These are phyloP conservation scores for Drosophila lowei DNA, from an alignment of 1,140 invertebrate species.

Conservation along the genomic window DNA sequence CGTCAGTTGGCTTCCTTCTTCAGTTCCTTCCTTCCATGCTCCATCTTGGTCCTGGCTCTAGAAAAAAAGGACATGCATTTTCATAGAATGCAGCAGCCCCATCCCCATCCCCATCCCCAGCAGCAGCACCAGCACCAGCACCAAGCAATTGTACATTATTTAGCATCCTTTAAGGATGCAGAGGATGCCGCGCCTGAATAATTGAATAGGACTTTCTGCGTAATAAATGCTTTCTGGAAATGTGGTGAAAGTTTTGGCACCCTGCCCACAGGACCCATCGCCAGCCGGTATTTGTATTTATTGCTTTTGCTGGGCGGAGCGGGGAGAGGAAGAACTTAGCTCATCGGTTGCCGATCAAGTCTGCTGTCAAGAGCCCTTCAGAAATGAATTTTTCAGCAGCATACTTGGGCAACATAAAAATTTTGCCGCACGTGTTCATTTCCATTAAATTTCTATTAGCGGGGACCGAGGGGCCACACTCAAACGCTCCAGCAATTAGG, in stretches of 20 bases:
- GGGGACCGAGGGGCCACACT: constrained; percentile 16
- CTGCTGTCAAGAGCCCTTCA: constrained; percentile 45
- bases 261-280: constrained; percentile 13
- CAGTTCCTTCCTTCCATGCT: constrained; percentile 7
- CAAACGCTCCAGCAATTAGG: constrained; percentile 62
- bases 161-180: constrained; percentile 62
- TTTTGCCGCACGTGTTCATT: constrained; percentile 62
- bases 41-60: constrained; percentile 9
- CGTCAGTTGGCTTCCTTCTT: constrained; percentile 68
- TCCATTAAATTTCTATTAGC: constrained; percentile 76
- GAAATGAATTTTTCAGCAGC: constrained; percentile 52
- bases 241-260: constrained; percentile 72
- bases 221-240: constrained; percentile 79
- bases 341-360: constrained; percentile 56
- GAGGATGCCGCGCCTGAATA: constrained; percentile 71
- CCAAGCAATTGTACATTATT: constrained; percentile 73
- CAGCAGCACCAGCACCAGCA: constrained; percentile 8
- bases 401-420: constrained; percentile 42
- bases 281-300: constrained; percentile 51
- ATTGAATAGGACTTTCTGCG: constrained; percentile 76
- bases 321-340: constrained; percentile 12
- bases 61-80: constrained; percentile 73
- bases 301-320: constrained; percentile 15
- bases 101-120: background rate
- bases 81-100: constrained; percentile 63